Conservation (phyloP, 2,113 vertebrate species). For the Fregata magnificens region DNA sequence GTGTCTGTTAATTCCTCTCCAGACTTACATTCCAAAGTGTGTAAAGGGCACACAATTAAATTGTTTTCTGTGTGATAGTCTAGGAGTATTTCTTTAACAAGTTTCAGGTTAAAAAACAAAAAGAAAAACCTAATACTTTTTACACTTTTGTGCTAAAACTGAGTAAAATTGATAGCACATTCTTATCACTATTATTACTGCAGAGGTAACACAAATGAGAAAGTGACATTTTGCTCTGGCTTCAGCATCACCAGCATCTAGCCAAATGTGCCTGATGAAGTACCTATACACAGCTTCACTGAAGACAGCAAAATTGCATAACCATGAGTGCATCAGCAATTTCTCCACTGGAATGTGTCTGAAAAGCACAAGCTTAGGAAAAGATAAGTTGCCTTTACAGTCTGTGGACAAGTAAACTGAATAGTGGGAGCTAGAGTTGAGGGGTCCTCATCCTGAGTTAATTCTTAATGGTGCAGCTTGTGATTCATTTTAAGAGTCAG, state of each 20-base stretch:
- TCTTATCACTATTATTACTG: not conserved
- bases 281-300: not conserved
- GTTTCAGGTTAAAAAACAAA: not conserved
- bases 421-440: not conserved
- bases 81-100: not conserved
- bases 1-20: not conserved
- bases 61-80: not conserved
- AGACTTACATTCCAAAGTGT: not conserved
- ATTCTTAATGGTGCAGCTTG: not conserved
- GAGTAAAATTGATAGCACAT: not conserved
- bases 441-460: not conserved
- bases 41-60: not conserved
- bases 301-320: not conserved
- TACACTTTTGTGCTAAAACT: not conserved
- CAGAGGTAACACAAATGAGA: not conserved
- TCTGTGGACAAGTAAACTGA: not conserved
- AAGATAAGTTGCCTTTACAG: not conserved
- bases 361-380: not conserved
- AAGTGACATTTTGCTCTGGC: not conserved
- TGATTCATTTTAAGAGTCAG: not conserved
- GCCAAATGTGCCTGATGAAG: not conserved
- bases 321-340: not conserved
- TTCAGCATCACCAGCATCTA: not conserved
- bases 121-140: not conserved
- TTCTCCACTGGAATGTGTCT: not conserved